phyloP scores from a whole-genome alignment of 1,140 invertebrate genomes.

The Gryllus bimaculatus region DNA sequence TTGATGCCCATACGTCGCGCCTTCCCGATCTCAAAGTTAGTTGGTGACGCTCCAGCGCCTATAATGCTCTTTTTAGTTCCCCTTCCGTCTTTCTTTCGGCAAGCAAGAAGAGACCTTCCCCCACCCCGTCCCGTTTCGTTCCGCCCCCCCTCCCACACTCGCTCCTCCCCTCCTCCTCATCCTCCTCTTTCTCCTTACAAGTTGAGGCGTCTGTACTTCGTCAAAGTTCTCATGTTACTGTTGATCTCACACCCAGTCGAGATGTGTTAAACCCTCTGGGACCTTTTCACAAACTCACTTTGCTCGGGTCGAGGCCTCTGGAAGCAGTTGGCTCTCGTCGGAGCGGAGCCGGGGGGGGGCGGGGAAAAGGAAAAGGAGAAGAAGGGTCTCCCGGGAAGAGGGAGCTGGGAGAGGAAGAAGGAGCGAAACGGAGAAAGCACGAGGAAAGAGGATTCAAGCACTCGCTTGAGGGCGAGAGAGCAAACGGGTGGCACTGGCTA shows the following conservation, averaged over 20 bases:
- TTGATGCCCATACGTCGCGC: too few relatives aligned
- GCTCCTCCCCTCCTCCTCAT: too few relatives aligned
- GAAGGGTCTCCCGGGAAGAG: too few relatives aligned
- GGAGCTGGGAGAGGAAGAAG: too few relatives aligned
- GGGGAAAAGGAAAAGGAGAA: too few relatives aligned
- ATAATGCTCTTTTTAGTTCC: background rate
- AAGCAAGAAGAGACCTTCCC: background rate
- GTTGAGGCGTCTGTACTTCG: background rate
- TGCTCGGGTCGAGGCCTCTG: background rate
- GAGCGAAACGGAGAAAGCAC: too few relatives aligned
- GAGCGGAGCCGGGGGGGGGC: too few relatives aligned
- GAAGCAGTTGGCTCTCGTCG: background rate
- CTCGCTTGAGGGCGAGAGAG: too few relatives aligned
- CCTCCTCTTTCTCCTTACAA: background rate
- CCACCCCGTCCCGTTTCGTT: too few relatives aligned
- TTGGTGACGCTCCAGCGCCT: background rate
- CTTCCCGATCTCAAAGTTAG: background rate
- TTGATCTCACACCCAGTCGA: background rate
- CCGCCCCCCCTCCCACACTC: too few relatives aligned
- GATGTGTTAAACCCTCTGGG: background rate
- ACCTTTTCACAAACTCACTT: background rate
- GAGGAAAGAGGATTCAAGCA: too few relatives aligned
- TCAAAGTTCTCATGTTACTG: slow-evolving; percentile 1
- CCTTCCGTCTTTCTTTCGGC: background rate
- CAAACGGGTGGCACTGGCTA: too few relatives aligned